Base-by-base conservation (phyloP, 2,113 vertebrate genomes). In the Cinclus cinclus region DNA sequence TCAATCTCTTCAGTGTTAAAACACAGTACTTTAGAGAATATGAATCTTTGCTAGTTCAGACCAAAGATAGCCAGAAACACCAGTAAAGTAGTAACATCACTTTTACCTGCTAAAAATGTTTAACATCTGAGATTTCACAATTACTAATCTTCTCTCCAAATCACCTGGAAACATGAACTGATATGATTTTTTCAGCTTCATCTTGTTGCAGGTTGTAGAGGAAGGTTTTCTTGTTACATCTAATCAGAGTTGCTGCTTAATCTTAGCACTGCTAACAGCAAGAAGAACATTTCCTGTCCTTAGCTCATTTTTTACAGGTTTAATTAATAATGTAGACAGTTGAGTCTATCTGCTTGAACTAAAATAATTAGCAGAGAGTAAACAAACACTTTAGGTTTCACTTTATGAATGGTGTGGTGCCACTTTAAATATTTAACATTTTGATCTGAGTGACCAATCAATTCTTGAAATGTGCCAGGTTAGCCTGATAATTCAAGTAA, bases 281-380 rank as follows among this genome's bases (percentile, higher is more conserved):
- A 75, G 71, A 80, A 81, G 70, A 78, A 75, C 22, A 58, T 97
- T 97, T 97, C 81, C 70, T 62, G 60, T 76, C 47, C 83, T 53
- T 33, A 95, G 92, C 39, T 92, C 39, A 59, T 90, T 94, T 95
- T 95, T 95, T 65, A 91, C 64, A 83, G 86, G 79, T 89, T 95
- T 96, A 96, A 96, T 96, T 94, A 79, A 90, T 95, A 89, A 97
- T 93, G 76, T 74, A 95, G 83, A 52, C 92, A 89, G 89, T 82
- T 90, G 85, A 87, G 76, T 92, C 96, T 97, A 70, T 56, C 62
- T 96, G 70, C 79, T 92, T 87, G 93, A 60, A 58, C 68, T 96
- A 85, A 87, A 96, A 96, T 91, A 97, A 96, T 94, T 97, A 97
- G 70, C 95, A 91, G 65, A 87, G 83, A 87, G 75, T 94, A 97